These are phyloP conservation scores for Aplysina aerophoba DNA, from an alignment of 37 sponge, comb jelly and placozoan genomes.

Conservation along the genomic window DNA sequence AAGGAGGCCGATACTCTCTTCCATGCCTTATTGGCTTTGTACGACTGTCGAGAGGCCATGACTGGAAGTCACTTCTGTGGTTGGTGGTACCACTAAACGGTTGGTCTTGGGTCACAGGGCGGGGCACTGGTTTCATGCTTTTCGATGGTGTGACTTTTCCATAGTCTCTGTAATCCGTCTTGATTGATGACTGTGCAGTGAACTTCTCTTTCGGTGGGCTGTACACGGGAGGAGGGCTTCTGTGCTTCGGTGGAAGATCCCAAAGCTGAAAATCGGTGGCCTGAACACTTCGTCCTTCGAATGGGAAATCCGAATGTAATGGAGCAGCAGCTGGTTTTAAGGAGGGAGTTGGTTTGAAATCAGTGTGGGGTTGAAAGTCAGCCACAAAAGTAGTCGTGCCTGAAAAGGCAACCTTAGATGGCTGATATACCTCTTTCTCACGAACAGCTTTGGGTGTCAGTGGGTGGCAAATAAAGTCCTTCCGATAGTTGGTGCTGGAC, in stretches of 20 bases:
- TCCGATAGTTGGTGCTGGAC: constrained; percentile 47
- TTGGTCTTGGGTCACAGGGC: background rate
- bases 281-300: constrained; percentile 48
- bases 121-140: constrained; percentile 39
- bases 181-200: constrained; percentile 31
- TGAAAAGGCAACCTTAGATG: constrained; percentile 39
- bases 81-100: constrained; percentile 55
- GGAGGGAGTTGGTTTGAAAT: constrained; percentile 25
- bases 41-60: constrained; percentile 46
- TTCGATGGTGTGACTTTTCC: constrained; percentile 38
- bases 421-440: constrained; percentile 56
- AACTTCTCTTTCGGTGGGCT: constrained; percentile 67
- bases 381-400: constrained; percentile 42
- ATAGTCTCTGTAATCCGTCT: constrained; percentile 48
- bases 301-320: constrained; percentile 41
- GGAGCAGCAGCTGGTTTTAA: constrained; percentile 51
- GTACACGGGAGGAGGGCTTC: constrained; percentile 59
- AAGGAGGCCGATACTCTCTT: constrained; percentile 56
- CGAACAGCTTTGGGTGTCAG: constrained; percentile 43
- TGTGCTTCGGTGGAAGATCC: constrained; percentile 58
- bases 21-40: constrained; percentile 35
- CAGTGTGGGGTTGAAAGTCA: constrained; percentile 55
- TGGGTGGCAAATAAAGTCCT: constrained; percentile 29
- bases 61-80: constrained; percentile 49
- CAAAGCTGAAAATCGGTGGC: constrained; percentile 44